Evolutionary conservation across 2,888 invertebrate genomes (phyloP), one percentile per base, ranked within the genome.

Genomic region (Tetanocera ferruginea): DNA sequence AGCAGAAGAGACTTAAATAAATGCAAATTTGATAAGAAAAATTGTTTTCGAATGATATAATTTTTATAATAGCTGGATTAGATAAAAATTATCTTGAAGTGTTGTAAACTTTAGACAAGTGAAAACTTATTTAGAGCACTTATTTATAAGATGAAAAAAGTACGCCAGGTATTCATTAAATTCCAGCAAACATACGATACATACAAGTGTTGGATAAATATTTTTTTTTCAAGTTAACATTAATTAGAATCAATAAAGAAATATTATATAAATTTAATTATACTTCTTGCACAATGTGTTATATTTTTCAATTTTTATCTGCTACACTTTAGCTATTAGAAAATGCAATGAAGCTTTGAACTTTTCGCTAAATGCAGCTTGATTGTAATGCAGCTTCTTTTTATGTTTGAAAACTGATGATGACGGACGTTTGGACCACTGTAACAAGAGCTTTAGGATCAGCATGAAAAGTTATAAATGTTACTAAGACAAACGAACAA

Each of bases 1-100:
- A 62, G 28, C 62, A 62, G 62, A 73, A 25, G 72, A 73, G 60
- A 73, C 19, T 25, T 73, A 62, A 62, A 73, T 73, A 73, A 73
- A 73, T 73, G 73, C 73, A 49, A 23, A 19, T 5, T 60, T 73
- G 43, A n/a, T 19, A 70, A 31, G 31, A 69, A 69, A 73, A 34
- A 37, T 5, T 62, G 11, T 9, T 51, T 69, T n/a, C 34, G 14
- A 31, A 23, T 69, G n/a, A 19, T 14, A 52, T 37, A 23, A 28
- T 72, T 37, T 57, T 9, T 25, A 28, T 69, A 25, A 43, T 25
- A 5, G n/a, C 17, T 25, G 19, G 34, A 25, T 66, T 19, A 37
- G 28, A 17, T 28, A 66, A 37, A n/a, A 2, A 31, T 62, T n/a
- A 1, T 14, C 34, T 64, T 64, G 3, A 28, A 64, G 4, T n/a